A percentile compares a stretch with the other conserved stretches of the same genome.
phyloP scores from a whole-genome alignment of 64 coral and sea anemone species.

The Anthopleura sola region DNA sequence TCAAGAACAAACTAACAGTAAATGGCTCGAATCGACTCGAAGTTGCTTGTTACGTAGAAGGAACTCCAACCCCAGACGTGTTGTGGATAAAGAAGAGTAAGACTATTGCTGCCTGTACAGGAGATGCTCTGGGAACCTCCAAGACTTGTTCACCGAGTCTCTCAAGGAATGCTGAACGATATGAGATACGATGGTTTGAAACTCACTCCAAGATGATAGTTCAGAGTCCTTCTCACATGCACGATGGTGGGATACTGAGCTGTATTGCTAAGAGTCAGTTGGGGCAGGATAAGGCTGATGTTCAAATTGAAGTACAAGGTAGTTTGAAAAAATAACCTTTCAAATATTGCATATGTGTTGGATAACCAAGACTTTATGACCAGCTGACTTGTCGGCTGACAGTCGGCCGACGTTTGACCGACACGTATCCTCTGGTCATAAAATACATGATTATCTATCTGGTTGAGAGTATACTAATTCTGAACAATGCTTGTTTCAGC shows the following conservation, averaged over 20 bases:
- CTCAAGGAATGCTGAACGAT: not conserved
- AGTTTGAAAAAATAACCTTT: not conserved
- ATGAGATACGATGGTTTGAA: not conserved
- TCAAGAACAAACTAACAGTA: slow-evolving; percentile 10
- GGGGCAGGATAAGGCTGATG: slow-evolving; percentile 18
- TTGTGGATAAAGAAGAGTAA: slow-evolving; percentile 36
- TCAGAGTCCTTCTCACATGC: slow-evolving; percentile 24
- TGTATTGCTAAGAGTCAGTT: slow-evolving; percentile 24
- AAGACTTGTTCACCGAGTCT: not conserved
- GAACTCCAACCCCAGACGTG: slow-evolving; percentile 16
- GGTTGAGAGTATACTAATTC: too few species aligned
- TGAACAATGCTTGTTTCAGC: too few species aligned
- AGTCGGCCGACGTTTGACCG: too few species aligned
- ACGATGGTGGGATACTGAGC: slow-evolving; percentile 37
- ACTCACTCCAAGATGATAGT: slow-evolving; percentile 30
- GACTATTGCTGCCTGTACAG: not conserved
- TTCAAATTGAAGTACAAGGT: slow-evolving; percentile 36
- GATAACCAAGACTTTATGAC: too few species aligned
- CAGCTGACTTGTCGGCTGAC: too few species aligned
- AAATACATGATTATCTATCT: too few species aligned
- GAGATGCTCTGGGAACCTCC: not conserved
- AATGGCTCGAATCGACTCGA: slow-evolving; percentile 28
- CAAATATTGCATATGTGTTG: too few species aligned
- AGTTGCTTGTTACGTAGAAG: slow-evolving; percentile 25
- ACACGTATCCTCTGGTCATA: too few species aligned